Evolutionary conservation across 2,888 invertebrate species (phyloP).

Genomic region (Escarpia spicata): DNA sequence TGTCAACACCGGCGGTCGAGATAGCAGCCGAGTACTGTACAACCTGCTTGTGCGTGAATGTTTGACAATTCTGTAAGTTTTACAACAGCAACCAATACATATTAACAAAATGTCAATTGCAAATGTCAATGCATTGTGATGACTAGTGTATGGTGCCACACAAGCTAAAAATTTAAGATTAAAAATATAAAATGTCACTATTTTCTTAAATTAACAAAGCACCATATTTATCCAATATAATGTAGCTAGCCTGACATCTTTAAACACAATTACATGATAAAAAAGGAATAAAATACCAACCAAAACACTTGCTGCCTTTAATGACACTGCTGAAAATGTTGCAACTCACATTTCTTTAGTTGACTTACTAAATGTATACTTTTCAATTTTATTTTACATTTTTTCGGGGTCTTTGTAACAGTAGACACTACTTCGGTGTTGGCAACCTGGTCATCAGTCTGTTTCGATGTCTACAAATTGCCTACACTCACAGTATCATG

Average conservation of each 20-base stretch:
- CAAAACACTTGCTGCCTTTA: too few relatives aligned
- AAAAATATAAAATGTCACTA: background rate
- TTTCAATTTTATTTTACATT: background rate
- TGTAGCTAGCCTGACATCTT: too few relatives aligned
- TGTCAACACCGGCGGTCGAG: background rate
- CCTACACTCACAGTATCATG: background rate
- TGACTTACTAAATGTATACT: too few relatives aligned
- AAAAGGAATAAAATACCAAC: too few relatives aligned
- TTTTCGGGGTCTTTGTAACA: background rate
- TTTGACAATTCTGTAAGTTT: background rate
- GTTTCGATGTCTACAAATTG: slow-evolving; percentile 1
- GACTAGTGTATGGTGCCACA: background rate
- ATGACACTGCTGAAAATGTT: too few relatives aligned
- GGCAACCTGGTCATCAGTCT: background rate
- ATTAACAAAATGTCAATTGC: background rate
- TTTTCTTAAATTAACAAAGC: too few relatives aligned
- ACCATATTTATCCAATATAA: too few relatives aligned
- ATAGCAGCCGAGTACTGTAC: background rate
- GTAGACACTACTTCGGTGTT: background rate
- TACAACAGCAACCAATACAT: background rate
- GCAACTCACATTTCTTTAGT: too few relatives aligned
- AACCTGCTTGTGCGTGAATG: background rate
- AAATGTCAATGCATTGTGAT: background rate
- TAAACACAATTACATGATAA: too few relatives aligned
- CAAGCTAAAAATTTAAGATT: too few relatives aligned